Evolutionary conservation across 2,113 vertebrate genomes (phyloP).

Genomic region (Zeus faber): DNA sequence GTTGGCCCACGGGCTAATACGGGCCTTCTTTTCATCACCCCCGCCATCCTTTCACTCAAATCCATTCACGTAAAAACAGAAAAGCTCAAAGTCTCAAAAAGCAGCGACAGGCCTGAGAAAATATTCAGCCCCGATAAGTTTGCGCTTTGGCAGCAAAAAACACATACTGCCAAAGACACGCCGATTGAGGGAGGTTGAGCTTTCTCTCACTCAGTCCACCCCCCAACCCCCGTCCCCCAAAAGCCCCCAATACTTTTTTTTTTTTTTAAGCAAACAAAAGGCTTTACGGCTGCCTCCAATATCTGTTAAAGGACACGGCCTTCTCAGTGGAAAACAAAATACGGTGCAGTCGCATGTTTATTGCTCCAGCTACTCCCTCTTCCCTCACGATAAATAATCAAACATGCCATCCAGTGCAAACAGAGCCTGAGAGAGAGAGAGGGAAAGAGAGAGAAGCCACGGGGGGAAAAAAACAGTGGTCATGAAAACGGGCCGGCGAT

Average conservation of each 20-base stretch:
- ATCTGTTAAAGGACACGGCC: slow-evolving; percentile 88
- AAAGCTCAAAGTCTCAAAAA: slow-evolving; percentile 1
- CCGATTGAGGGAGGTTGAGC: too few species aligned
- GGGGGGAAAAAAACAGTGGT: slow-evolving; percentile 81
- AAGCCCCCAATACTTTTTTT: slow-evolving; percentile 45
- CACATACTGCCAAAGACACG: slow-evolving; percentile 35
- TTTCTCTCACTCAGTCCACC: too few species aligned
- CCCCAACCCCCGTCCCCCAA: too few species aligned
- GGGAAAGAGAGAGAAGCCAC: slow-evolving; percentile 61
- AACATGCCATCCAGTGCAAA: slow-evolving; percentile 97
- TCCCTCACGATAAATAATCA: slow-evolving; percentile 98
- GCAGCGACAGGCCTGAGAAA: slow-evolving; percentile 32
- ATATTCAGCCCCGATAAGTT: slow-evolving; percentile 52
- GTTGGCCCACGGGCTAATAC: too few species aligned
- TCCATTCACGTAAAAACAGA: slow-evolving; percentile 42
- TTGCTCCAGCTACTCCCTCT: slow-evolving; percentile 91
- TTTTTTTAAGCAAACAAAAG: slow-evolving; percentile 76
- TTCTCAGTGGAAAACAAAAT: slow-evolving; percentile 95
- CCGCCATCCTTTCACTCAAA: slow-evolving; percentile 35
- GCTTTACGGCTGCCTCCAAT: slow-evolving; percentile 82
- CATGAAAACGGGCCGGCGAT: slow-evolving; percentile 84
- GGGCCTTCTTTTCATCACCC: slow-evolving; percentile 27
- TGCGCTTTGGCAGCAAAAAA: slow-evolving; percentile 44
- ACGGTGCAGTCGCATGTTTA: slow-evolving; percentile 91
- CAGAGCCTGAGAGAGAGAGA: slow-evolving; percentile 80